Conservation (phyloP, 2,113 vertebrate genomes). For the Trogon melanurus region DNA sequence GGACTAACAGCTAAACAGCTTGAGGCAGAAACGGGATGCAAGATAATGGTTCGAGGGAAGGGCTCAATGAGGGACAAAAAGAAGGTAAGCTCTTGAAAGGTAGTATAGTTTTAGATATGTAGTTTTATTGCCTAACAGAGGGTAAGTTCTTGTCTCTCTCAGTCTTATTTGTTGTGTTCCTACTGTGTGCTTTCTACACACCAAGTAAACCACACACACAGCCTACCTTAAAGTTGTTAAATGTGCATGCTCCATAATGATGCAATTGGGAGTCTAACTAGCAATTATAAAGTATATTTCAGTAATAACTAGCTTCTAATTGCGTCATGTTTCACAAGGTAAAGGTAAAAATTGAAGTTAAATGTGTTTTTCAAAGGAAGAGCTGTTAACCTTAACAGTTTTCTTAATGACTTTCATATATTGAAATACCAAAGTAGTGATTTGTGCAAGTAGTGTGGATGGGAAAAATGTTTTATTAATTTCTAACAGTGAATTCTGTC, state of each 20-base stretch:
- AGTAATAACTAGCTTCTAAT: not conserved
- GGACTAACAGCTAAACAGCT: conserved; percentile 98
- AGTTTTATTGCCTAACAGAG: not conserved
- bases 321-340: not conserved
- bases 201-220: not conserved
- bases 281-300: not conserved
- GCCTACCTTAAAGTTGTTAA: not conserved
- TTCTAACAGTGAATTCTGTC: not conserved
- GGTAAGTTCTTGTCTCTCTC: not conserved
- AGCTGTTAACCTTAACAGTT: not conserved
- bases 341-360: not conserved
- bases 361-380: not conserved
- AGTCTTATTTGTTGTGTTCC: not conserved
- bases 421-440: not conserved
- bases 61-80: conserved; percentile 99
- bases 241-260: not conserved
- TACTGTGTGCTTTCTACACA: not conserved
- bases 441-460: not conserved
- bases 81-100: conserved; percentile 83
- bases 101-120: not conserved
- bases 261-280: not conserved
- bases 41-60: conserved; percentile 99
- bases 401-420: not conserved
- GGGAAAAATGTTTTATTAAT: not conserved
- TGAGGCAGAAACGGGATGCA: conserved; percentile 98